Evolutionary conservation across 2,113 vertebrate genomes (phyloP).

Genomic region (Caranx ignobilis): DNA sequence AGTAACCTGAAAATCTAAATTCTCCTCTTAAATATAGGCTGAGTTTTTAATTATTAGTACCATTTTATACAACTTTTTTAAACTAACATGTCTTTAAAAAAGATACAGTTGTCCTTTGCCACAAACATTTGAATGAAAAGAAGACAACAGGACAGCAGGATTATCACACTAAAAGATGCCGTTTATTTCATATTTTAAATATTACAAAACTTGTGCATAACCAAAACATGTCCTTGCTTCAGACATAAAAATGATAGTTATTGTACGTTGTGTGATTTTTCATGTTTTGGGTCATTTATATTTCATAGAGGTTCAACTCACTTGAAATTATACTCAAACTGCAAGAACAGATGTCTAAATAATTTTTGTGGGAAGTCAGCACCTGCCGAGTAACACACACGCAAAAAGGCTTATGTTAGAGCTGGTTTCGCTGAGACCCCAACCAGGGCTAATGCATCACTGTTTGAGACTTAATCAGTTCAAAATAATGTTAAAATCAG

Average conservation of each 20-base stretch:
- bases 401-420: neutral
- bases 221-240: neutral
- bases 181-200: neutral
- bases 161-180: neutral
- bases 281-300: neutral
- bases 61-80: neutral
- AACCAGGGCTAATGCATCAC: neutral
- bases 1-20: neutral
- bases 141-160: neutral
- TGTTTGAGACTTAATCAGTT: neutral
- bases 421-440: neutral
- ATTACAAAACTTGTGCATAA: neutral
- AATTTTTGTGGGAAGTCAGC: neutral
- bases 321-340: neutral
- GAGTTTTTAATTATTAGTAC: neutral
- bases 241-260: neutral
- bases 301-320: neutral
- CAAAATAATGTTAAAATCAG: constrained; percentile 3
- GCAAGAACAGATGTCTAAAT: neutral
- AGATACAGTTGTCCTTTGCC: neutral
- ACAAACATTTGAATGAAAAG: neutral
- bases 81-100: neutral
- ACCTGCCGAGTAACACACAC: neutral
- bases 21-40: neutral
- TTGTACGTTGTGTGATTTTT: neutral